Conservation (phyloP, 2,888 invertebrate species). For the Eurytoma californica region DNA sequence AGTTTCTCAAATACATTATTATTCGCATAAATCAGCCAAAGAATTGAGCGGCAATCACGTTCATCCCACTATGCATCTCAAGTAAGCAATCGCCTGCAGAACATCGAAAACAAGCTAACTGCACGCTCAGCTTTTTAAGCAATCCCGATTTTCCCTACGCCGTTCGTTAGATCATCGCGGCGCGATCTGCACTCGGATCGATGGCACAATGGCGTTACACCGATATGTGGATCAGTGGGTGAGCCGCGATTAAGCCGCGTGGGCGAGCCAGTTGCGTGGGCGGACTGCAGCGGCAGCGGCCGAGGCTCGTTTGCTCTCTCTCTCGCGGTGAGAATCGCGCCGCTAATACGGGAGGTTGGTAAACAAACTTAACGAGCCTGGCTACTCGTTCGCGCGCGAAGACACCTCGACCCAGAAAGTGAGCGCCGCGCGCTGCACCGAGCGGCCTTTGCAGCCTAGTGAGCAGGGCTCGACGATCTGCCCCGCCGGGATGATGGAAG, state of each 20-base stretch:
- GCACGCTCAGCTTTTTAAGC: no score
- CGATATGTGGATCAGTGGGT: conserved; percentile 50
- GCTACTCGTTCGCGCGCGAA: conserved; percentile 58
- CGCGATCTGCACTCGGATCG: conserved; percentile 5
- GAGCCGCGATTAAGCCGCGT: conserved; percentile 36
- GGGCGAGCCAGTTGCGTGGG: conserved; percentile 33
- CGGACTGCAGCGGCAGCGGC: neutral
- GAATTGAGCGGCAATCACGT: no score
- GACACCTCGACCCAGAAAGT: conserved; percentile 62
- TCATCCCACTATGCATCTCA: no score
- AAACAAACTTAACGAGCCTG: conserved; percentile 58
- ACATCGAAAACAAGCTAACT: no score
- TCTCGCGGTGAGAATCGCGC: conserved; percentile 23
- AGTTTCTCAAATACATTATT: no score
- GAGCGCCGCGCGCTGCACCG: neutral
- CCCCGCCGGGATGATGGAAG: no score
- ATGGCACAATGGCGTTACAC: neutral
- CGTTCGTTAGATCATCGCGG: neutral
- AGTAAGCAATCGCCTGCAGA: no score
- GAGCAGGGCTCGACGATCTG: neutral
- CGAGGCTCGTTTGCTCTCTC: neutral
- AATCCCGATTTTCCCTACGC: no score
- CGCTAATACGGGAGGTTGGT: conserved; percentile 55
- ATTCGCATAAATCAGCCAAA: no score
- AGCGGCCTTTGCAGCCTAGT: conserved; percentile 8